A percentile compares a stretch with the other conserved stretches of the same genome.
Evolutionary conservation across 2,888 invertebrate species (phyloP).

Genomic region (Lycophotia porphyrea): DNA sequence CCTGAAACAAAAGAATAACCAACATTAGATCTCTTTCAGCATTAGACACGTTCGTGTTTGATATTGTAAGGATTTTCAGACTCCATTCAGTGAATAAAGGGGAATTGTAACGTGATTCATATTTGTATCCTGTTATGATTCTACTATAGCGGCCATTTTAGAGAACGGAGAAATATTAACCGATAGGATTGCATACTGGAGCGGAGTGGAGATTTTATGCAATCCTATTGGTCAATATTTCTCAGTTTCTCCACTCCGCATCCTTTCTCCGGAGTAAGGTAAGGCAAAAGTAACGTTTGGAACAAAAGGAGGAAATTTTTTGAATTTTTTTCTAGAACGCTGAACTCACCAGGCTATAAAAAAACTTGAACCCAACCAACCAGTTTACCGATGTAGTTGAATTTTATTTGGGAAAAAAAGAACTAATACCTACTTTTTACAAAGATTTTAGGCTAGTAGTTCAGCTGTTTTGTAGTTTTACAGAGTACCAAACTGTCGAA

Average conservation of each 20-base stretch:
- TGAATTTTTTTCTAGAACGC: neutral
- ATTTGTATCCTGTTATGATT: too few species aligned
- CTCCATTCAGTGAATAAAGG: neutral
- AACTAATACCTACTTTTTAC: neutral
- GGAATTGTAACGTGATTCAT: too few species aligned
- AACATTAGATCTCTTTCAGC: neutral
- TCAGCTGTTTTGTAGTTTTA: neutral
- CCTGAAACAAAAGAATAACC: constrained; percentile 80
- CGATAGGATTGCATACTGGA: too few species aligned
- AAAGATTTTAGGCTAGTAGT: neutral
- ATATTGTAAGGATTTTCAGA: neutral
- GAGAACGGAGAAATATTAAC: too few species aligned
- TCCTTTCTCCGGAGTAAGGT: too few species aligned
- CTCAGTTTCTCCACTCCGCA: too few species aligned
- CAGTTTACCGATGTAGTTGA: neutral
- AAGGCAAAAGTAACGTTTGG: neutral
- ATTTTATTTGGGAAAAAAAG: neutral
- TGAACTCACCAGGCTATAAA: neutral
- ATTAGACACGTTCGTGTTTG: neutral
- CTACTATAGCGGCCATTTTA: too few species aligned
- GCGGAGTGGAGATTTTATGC: too few species aligned
- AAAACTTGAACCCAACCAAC: neutral
- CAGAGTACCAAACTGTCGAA: neutral
- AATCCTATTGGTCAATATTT: too few species aligned
- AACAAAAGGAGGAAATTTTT: neutral